Percentiles rank a stretch among this genome's conserved stretches.
phyloP scores from a whole-genome alignment of 1,140 invertebrate species.

The Trialeurodes vaporariorum region DNA sequence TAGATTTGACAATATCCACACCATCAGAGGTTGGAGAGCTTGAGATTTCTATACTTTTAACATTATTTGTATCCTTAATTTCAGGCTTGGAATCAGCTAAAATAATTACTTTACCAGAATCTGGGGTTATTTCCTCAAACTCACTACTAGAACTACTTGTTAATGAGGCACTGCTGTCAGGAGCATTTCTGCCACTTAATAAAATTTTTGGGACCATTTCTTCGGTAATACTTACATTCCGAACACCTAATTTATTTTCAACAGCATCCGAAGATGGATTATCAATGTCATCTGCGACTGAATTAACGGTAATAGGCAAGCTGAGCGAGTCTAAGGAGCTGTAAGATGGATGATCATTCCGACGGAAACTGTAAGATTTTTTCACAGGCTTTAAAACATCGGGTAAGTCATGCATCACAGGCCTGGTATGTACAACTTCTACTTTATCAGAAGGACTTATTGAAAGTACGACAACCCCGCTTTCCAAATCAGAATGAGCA shows the following conservation, averaged over 20 bases:
- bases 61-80: background rate
- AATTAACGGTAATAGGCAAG: background rate
- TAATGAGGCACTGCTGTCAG: background rate
- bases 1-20: background rate
- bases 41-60: background rate
- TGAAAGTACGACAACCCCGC: background rate
- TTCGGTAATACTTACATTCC: background rate
- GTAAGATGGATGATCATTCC: background rate
- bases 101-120: background rate
- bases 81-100: background rate
- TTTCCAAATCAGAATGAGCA: background rate
- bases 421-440: background rate
- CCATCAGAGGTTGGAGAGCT: background rate
- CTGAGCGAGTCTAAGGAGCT: background rate
- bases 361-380: slow-evolving; percentile 2
- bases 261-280: background rate
- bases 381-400: slow-evolving; percentile 3
- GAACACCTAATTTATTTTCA: background rate
- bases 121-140: background rate
- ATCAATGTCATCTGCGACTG: background rate
- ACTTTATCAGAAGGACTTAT: background rate
- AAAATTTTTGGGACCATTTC: background rate
- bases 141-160: background rate
- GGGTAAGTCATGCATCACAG: background rate
- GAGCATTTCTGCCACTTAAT: background rate